Conservation (phyloP, 2,888 invertebrate genomes). For the Campopleginae sp. region DNA sequence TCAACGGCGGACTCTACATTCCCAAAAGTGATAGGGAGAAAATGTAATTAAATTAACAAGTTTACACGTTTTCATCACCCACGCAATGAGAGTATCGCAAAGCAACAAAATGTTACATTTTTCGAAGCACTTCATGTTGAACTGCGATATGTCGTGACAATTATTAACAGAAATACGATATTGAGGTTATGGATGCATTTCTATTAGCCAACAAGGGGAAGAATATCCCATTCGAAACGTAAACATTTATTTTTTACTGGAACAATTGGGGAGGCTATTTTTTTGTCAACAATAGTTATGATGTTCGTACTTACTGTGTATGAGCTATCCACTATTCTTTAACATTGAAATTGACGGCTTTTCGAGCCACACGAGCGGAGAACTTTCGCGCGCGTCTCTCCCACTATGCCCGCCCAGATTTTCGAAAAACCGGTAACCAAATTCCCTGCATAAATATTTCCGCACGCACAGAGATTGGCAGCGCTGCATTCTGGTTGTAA, state of each 20-base stretch:
- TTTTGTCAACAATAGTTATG: background rate
- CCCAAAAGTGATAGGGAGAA: background rate
- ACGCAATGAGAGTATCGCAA: background rate
- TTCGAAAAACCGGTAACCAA: constrained; percentile 21
- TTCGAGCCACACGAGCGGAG: constrained; percentile 54
- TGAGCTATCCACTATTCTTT: constrained; percentile 46
- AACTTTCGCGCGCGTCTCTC: constrained; percentile 61
- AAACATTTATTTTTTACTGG: background rate
- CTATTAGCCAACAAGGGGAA: background rate
- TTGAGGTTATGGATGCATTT: constrained; percentile 49
- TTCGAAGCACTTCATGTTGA: background rate
- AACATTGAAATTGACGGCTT: constrained; percentile 63
- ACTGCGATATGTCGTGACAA: background rate
- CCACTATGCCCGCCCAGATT: background rate
- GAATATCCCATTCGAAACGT: background rate
- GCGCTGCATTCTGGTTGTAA: background rate
- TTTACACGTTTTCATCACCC: background rate
- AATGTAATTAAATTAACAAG: background rate
- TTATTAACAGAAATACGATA: constrained; percentile 22
- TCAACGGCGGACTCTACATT: background rate
- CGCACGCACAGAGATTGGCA: background rate
- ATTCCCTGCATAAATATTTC: constrained; percentile 22
- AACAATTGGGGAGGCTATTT: background rate
- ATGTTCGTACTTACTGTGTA: constrained; percentile 50
- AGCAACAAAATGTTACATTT: background rate